Percentiles rank a stretch among this genome's conserved stretches.
Conservation (phyloP, 1,140 invertebrate species). For the Augochlora pura region DNA sequence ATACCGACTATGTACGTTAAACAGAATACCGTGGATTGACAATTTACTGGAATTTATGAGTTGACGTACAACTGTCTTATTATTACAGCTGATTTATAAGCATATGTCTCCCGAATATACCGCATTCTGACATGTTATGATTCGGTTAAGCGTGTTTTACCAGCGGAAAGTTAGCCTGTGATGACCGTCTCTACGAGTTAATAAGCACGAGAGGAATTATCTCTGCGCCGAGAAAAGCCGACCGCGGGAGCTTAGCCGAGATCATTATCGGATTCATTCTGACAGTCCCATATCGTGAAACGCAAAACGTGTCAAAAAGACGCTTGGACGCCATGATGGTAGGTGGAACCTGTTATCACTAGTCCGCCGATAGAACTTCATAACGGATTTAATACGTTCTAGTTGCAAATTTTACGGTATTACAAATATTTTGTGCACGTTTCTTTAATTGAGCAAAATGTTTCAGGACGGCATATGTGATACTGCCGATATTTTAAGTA, state of each 20-base stretch:
- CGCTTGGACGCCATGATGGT: constrained; percentile 79
- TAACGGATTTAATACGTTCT: constrained; percentile 30
- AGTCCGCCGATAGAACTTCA: constrained; percentile 47
- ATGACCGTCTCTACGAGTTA: not conserved
- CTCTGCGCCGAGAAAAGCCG: not conserved
- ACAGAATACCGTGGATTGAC: not conserved
- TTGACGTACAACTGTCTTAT: not conserved
- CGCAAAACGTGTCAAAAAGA: constrained; percentile 57
- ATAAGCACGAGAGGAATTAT: not conserved
- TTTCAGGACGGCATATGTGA: constrained; percentile 79
- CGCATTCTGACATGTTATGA: constrained; percentile 12
- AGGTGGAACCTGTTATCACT: constrained; percentile 80
- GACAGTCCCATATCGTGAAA: constrained; percentile 38
- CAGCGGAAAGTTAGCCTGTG: not conserved
- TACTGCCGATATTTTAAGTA: constrained; percentile 75
- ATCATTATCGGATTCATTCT: constrained; percentile 22
- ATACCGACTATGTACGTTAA: not conserved
- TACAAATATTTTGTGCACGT: not conserved
- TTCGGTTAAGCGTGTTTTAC: constrained; percentile 1
- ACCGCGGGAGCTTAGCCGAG: not conserved
- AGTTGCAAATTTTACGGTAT: not conserved
- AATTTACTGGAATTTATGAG: not conserved
- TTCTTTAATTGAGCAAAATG: constrained; percentile 67
- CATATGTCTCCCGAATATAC: not conserved
- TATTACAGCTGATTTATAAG: constrained; percentile 23